Evolutionary conservation across 2,113 vertebrate genomes (phyloP).

Genomic region (Plecturocebus donacophilus): DNA sequence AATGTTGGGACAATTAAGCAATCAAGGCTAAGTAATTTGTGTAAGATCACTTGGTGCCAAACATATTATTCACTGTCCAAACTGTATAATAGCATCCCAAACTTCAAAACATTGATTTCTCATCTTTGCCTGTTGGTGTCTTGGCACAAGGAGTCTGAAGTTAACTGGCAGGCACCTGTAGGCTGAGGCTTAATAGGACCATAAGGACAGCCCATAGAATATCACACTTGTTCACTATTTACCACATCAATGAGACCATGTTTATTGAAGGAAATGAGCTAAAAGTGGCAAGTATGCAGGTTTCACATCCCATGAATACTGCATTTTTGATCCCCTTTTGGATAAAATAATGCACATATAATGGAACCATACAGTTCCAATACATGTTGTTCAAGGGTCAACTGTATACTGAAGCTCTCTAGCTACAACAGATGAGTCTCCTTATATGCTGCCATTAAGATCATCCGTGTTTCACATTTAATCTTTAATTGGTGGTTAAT

Average conservation of each 20-base stretch:
- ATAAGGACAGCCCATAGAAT: neutral
- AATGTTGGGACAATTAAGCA: neutral
- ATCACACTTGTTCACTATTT: neutral
- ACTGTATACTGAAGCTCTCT: neutral
- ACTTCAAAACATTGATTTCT: neutral
- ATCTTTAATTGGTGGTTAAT: neutral
- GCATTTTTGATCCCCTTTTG: neutral
- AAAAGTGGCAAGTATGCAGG: neutral
- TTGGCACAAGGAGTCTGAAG: neutral
- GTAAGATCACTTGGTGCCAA: neutral
- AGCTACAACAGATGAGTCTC: neutral
- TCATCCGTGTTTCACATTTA: neutral
- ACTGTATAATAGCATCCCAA: neutral
- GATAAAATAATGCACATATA: neutral
- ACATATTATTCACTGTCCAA: neutral
- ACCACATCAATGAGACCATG: neutral
- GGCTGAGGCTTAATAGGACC: neutral
- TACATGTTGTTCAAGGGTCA: neutral
- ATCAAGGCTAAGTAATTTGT: neutral
- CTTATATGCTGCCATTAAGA: neutral
- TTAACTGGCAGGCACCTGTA: neutral
- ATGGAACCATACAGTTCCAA: neutral
- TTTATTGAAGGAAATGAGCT: neutral
- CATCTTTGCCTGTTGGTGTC: neutral
- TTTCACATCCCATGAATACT: neutral